Conservation (phyloP, 2,797 vertebrate species). For the Pangasius larnaudii region DNA sequence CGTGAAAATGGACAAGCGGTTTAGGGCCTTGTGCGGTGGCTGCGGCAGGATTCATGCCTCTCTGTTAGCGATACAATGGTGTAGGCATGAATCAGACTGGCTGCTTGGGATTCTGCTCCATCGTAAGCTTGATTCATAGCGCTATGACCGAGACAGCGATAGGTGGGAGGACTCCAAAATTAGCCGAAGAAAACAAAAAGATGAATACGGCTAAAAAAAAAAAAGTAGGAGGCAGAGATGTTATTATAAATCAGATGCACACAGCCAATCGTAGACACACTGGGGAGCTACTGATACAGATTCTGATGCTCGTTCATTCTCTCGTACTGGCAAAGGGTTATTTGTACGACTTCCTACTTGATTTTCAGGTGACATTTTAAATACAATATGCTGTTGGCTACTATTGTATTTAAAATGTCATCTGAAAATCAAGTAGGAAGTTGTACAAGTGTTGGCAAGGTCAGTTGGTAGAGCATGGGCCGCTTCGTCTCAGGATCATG, state of each 20-base stretch:
- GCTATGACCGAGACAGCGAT: constrained; percentile 33
- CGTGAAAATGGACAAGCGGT: constrained; percentile 14
- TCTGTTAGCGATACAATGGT: constrained; percentile 30
- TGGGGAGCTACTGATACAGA: neutral
- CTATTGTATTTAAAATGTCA: neutral
- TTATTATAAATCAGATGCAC: neutral
- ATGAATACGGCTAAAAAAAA: constrained; percentile 35
- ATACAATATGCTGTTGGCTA: neutral
- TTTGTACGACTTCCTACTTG: neutral
- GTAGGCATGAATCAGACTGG: constrained; percentile 50
- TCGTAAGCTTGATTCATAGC: constrained; percentile 36
- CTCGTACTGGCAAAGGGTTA: neutral
- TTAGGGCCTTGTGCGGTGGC: neutral
- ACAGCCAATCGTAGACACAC: neutral
- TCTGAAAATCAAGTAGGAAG: too few relatives aligned
- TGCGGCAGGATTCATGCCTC: constrained; percentile 22
- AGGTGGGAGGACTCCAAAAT: constrained; percentile 55
- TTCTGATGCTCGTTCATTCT: neutral
- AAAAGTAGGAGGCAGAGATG: neutral
- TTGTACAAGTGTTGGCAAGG: too few relatives aligned
- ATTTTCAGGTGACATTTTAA: neutral
- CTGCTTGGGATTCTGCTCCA: constrained; percentile 34
- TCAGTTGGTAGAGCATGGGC: too few relatives aligned
- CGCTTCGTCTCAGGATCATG: too few relatives aligned
- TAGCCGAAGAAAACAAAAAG: constrained; percentile 53